These are phyloP conservation scores for Aphidius colemani DNA, from an alignment of 2,888 invertebrate genomes.

Conservation along the genomic window DNA sequence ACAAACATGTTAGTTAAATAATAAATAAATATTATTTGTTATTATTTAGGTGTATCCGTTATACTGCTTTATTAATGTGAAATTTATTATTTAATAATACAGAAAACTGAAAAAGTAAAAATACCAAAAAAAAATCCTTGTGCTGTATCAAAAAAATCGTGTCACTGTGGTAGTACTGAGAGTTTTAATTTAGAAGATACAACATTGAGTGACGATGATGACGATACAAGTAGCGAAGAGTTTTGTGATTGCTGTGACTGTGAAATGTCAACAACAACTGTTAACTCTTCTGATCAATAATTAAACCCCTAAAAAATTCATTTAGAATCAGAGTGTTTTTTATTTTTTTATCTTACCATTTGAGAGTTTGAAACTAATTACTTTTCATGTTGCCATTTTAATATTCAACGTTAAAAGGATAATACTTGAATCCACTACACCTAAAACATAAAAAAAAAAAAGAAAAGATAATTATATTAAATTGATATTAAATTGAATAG, in stretches of 20 bases:
- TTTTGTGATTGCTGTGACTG: conserved; percentile 47
- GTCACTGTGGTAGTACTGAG: conserved; percentile 4
- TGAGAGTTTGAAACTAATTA: not conserved
- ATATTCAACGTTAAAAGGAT: conserved; percentile 62
- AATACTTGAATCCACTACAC: conserved; percentile 61
- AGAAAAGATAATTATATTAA: not conserved
- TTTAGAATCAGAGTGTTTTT: not conserved
- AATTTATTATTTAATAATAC: no score
- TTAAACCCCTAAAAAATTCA: no score
- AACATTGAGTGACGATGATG: conserved; percentile 24
- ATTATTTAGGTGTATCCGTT: no score
- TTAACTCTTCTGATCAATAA: no score
- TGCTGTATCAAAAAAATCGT: not conserved
- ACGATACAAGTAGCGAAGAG: conserved; percentile 43
- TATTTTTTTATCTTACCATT: not conserved
- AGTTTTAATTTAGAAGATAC: not conserved
- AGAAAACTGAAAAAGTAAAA: no score
- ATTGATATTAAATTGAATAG: not conserved
- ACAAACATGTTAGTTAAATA: conserved; percentile 2
- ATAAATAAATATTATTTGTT: not conserved
- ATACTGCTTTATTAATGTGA: no score
- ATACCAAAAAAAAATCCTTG: no score
- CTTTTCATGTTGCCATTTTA: conserved; percentile 42
- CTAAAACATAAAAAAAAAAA: conserved; percentile 57
- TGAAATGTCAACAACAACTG: conserved; percentile 17